Evolutionary conservation across 2,113 vertebrate genomes (phyloP).

Genomic region (Zootoca vivipara): DNA sequence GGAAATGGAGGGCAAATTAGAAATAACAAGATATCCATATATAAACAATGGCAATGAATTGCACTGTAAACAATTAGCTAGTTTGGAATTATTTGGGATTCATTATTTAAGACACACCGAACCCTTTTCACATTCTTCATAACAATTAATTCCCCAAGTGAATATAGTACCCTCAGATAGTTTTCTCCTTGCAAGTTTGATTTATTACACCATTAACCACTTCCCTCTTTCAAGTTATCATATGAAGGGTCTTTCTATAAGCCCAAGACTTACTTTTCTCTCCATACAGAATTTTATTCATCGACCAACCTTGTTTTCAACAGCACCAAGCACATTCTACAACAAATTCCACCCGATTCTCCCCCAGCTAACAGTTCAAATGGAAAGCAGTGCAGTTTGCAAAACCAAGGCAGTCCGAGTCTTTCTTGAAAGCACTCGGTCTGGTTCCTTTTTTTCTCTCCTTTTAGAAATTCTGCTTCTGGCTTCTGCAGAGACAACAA

Average conservation of each 20-base stretch:
- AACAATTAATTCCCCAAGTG: not conserved
- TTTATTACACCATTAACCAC: conserved; percentile 2
- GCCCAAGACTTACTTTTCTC: not conserved
- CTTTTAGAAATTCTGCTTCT: not conserved
- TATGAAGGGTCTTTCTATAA: conserved; percentile 9
- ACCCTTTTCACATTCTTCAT: not conserved
- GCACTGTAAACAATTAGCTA: not conserved
- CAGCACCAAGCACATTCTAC: not conserved
- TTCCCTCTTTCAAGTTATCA: not conserved
- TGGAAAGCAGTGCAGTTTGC: not conserved
- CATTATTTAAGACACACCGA: not conserved
- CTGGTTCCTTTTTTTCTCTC: not conserved
- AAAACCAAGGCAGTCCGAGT: not conserved
- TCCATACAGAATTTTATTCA: not conserved
- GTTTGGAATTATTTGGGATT: not conserved
- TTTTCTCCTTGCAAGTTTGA: not conserved
- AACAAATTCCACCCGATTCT: not conserved
- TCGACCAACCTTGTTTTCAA: not conserved
- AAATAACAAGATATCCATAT: not conserved
- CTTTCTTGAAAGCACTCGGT: not conserved
- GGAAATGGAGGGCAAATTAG: not conserved
- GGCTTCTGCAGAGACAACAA: not conserved
- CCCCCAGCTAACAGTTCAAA: not conserved
- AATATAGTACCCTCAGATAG: not conserved
- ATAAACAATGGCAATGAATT: not conserved